These are phyloP conservation scores for Saxidomus purpurata DNA, from an alignment of 1,140 invertebrate genomes.

Conservation along the genomic window DNA sequence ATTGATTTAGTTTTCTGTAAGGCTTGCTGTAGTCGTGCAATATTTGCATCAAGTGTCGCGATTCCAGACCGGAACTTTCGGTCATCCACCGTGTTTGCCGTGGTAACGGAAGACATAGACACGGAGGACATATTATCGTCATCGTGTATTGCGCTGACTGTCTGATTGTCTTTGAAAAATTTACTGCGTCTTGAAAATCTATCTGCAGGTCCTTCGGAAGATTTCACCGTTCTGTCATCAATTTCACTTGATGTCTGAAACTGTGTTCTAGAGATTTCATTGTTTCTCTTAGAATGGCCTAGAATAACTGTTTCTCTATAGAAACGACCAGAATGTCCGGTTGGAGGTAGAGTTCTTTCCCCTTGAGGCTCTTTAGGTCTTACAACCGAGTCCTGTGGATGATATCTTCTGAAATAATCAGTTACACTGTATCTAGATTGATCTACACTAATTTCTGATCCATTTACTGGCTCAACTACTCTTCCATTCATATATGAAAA, in stretches of 20 bases:
- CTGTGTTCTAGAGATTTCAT: not conserved
- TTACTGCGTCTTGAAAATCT: constrained; percentile 47
- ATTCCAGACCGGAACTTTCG: constrained; percentile 77
- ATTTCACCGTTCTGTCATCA: constrained; percentile 45
- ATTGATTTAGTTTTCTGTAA: constrained; percentile 79
- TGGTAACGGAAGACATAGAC: constrained; percentile 65
- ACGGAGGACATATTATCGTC: constrained; percentile 73
- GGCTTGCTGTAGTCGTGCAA: constrained; percentile 76
- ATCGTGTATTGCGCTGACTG: constrained; percentile 79
- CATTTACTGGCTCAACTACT: not conserved
- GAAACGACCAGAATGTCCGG: not conserved
- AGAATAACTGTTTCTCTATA: not conserved
- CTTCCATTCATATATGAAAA: not conserved
- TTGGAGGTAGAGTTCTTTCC: constrained; percentile 10
- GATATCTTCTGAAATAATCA: constrained; percentile 80
- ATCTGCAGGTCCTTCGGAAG: constrained; percentile 40
- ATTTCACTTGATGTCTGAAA: constrained; percentile 41
- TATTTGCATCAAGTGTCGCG: constrained; percentile 80
- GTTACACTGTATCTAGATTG: constrained; percentile 78
- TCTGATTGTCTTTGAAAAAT: constrained; percentile 70
- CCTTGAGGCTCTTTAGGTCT: constrained; percentile 33
- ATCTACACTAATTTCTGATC: constrained; percentile 53
- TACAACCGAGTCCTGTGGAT: constrained; percentile 38
- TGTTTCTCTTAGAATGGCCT: not conserved
- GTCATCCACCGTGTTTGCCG: constrained; percentile 74